Base-by-base conservation (phyloP, 2,113 vertebrate species). In the Melanostigma gelatinosum region DNA sequence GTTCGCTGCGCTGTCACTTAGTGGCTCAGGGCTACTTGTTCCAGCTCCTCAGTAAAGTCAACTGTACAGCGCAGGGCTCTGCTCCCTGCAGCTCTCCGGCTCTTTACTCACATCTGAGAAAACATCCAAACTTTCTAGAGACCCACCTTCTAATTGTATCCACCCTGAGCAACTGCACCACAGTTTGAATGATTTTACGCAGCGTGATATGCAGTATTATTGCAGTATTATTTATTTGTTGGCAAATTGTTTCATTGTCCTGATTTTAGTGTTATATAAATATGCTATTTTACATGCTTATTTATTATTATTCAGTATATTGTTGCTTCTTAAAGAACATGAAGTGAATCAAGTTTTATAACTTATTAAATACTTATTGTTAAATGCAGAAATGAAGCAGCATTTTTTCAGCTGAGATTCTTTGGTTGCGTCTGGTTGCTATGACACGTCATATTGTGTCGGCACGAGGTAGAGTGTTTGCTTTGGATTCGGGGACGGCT, bases 21-120 rank as follows among this genome's bases (percentile, higher is more conserved):
- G 79, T 88, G 63, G 80, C 87, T 88, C 70, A 61, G 75, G 84
- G 82, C 86, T 73, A 48, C 72, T 73, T 54, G 72, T 88, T 86
- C 77, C 76, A 82, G 85, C 73, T 87, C 80, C 79, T 80, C 76
- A 83, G 76, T 85, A 74, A 88, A 89, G 77, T 81, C 69, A 76
- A 57, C 75, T 77, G 16, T 48, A 77, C 77, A 86, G 67, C 15
- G 48, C 69, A 46, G 62, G 34, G 29, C 77, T 80, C 29, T 0
- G 32, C 65, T 75, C 50, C 75, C 82, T 75, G 81, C 40, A 71
- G 75, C 63, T 65, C 48, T 36, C 54, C 32, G 29, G 22, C 60
- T 75, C 55, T 78, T 60, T 40, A 57, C 61, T 85, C 68, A 20
- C 34, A 80, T 75, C 48, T 75, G 70, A 80, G 54, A 38, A 85